Evolutionary conservation across 2,113 vertebrate genomes (phyloP).

Genomic region (Tursiops truncatus): DNA sequence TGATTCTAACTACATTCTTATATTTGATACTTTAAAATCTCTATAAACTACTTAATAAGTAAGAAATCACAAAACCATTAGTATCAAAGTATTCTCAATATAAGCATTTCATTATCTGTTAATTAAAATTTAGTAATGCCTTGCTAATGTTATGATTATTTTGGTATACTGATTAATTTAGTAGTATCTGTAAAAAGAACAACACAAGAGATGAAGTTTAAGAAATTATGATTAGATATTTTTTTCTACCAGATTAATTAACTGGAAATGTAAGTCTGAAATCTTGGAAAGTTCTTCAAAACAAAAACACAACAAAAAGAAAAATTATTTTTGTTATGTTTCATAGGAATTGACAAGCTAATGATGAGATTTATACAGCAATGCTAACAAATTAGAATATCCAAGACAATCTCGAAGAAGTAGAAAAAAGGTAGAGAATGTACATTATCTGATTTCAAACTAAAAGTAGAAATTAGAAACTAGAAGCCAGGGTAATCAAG

Average conservation of each 20-base stretch:
- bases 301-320: neutral
- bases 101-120: neutral
- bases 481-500: neutral
- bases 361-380: neutral
- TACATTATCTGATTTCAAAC: neutral
- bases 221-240: neutral
- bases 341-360: neutral
- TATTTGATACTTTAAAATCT: neutral
- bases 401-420: neutral
- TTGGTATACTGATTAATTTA: neutral
- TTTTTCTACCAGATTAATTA: neutral
- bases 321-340: neutral
- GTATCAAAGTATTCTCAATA: neutral
- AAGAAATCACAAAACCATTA: neutral
- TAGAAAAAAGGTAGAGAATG: neutral
- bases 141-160: neutral
- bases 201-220: neutral
- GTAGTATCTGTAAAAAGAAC: neutral
- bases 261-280: neutral
- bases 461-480: neutral
- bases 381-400: neutral
- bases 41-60: neutral
- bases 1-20: neutral
- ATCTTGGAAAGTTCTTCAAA: neutral
- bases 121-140: neutral